Evolutionary conservation across 23 tunicate genomes (phyloP).

Genomic region (Clavelina lepadiformis): DNA sequence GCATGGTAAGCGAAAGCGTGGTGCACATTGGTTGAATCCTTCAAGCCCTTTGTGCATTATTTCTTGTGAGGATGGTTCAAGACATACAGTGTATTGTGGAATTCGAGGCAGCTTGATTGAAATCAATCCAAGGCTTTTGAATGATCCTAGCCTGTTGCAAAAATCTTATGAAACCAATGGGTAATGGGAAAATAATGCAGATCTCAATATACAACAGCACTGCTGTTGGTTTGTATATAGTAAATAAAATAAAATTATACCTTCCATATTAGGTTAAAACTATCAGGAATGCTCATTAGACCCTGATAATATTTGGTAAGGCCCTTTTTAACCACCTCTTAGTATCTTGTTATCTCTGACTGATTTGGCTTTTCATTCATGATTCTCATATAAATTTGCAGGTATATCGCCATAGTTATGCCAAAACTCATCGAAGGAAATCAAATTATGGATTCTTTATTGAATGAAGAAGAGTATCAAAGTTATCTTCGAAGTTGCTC

Average conservation of each 20-base stretch:
- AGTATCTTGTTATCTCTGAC: neutral
- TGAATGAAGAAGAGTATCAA: constrained; percentile 37
- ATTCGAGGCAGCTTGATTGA: constrained; percentile 78
- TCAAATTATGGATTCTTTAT: constrained; percentile 24
- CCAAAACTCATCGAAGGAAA: constrained; percentile 49
- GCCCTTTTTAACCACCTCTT: no score
- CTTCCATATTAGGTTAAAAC: no score
- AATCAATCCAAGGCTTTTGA: constrained; percentile 41
- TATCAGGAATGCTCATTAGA: no score
- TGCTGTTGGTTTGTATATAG: no score
- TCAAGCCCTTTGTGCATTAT: constrained; percentile 58
- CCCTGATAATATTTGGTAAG: no score
- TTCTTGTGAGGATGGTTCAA: constrained; percentile 45
- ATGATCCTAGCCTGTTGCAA: constrained; percentile 37
- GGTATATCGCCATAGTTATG: constrained; percentile 79
- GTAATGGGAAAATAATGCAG: constrained; percentile 10
- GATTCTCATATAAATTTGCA: neutral
- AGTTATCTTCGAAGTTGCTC: no score
- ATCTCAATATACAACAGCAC: no score
- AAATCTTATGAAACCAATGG: constrained; percentile 43
- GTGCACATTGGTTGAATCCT: constrained; percentile 88
- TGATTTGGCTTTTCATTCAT: neutral
- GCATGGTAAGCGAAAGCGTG: constrained; percentile 87
- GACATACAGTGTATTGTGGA: constrained; percentile 42
- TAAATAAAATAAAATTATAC: no score